These are phyloP conservation scores for Edolisoma coerulescens DNA, from an alignment of 2,113 vertebrate genomes.

Conservation along the genomic window DNA sequence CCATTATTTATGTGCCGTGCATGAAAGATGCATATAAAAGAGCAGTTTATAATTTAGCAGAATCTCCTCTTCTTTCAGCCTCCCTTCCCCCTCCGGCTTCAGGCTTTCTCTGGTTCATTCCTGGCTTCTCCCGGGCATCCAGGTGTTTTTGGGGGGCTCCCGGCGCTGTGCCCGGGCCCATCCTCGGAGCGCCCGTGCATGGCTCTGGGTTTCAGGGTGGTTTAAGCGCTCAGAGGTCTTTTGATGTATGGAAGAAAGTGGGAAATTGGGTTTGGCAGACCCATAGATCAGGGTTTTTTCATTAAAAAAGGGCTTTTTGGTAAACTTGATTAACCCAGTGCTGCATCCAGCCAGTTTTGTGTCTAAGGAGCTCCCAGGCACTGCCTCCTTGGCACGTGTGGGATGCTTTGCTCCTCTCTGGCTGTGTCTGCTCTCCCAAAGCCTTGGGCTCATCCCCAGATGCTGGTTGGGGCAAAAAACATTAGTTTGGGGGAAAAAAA, in stretches of 20 bases:
- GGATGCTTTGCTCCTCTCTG: neutral
- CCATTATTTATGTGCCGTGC: slow-evolving; percentile 20
- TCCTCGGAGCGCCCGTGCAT: fast-evolving
- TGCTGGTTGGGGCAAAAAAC: neutral
- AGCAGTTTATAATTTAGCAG: neutral
- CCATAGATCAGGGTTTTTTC: neutral
- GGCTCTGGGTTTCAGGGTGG: neutral
- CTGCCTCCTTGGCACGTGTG: fast-evolving
- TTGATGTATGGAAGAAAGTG: fast-evolving
- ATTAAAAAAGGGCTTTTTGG: neutral
- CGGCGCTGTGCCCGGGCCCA: fast-evolving
- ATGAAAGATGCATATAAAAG: slow-evolving; percentile 47
- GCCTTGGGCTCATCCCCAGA: fast-evolving
- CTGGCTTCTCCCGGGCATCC: fast-evolving
- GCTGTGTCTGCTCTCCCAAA: neutral
- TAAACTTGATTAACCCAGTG: neutral
- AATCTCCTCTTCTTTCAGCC: slow-evolving; percentile 35
- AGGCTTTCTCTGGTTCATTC: neutral
- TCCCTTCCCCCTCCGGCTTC: neutral
- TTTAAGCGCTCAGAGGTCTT: neutral
- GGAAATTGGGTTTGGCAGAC: neutral
- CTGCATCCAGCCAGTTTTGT: neutral
- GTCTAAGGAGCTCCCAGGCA: fast-evolving
- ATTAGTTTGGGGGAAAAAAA: fast-evolving
- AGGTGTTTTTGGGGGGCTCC: neutral